phyloP scores from a whole-genome alignment of 2,888 invertebrate species.

The Parnassius glacialis region DNA sequence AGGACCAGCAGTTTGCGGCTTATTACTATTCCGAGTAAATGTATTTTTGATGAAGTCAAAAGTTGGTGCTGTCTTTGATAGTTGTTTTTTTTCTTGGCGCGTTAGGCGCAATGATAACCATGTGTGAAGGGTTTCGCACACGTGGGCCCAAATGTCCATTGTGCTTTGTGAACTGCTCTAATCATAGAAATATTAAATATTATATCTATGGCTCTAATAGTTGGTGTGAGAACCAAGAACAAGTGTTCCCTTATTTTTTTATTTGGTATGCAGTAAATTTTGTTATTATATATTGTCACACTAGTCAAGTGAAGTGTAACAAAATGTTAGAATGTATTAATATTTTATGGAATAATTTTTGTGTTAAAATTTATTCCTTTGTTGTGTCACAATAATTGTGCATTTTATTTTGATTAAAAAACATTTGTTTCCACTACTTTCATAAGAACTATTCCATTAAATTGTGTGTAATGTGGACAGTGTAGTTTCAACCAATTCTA shows the following conservation, averaged over 20 bases:
- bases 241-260: conserved; percentile 32
- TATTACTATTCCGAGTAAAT: conserved; percentile 70
- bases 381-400: no score
- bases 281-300: conserved; percentile 11
- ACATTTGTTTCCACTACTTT: no score
- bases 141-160: conserved; percentile 73
- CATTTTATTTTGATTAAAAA: no score
- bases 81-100: conserved; percentile 50
- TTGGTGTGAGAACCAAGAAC: conserved; percentile 56
- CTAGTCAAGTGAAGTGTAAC: no score
- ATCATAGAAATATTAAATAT: no score
- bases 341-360: no score
- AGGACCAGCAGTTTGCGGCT: conserved; percentile 59
- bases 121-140: conserved; percentile 68
- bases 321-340: no score
- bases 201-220: conserved; percentile 62
- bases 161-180: conserved; percentile 54
- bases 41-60: conserved; percentile 79
- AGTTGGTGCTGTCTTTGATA: conserved; percentile 63
- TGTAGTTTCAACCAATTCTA: neutral
- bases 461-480: no score
- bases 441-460: no score
- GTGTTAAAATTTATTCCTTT: no score
- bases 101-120: conserved; percentile 63
- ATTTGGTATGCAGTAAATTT: neutral